phyloP scores from a whole-genome alignment of 92 coral and sea anemone species.

The Metridium senile region DNA sequence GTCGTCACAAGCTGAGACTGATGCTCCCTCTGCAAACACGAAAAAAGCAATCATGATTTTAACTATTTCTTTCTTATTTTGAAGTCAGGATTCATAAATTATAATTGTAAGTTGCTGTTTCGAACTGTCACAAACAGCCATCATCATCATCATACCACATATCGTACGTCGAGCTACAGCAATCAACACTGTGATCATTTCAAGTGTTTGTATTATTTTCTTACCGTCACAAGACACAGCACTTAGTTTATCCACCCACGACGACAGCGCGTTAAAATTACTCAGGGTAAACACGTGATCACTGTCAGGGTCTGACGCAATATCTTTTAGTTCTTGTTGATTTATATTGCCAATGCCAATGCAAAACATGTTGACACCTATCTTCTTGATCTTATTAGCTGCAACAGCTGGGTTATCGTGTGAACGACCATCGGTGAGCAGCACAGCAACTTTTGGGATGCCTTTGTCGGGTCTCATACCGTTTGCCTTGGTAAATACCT shows the following conservation, averaged over 20 bases:
- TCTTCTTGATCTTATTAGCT: slow-evolving; percentile 46
- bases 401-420: slow-evolving; percentile 51
- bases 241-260: slow-evolving; percentile 92
- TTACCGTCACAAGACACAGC: slow-evolving; percentile 96
- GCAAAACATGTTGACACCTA: slow-evolving; percentile 82
- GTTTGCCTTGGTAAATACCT: slow-evolving; percentile 11
- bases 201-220: not conserved
- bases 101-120: too few species aligned
- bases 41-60: too few species aligned
- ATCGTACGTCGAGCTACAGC: too few species aligned
- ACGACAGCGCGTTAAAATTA: slow-evolving; percentile 71
- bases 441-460: slow-evolving; percentile 81
- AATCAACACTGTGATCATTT: not conserved
- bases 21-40: slow-evolving; percentile 84
- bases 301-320: slow-evolving; percentile 86
- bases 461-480: slow-evolving; percentile 92
- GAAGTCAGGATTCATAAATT: too few species aligned
- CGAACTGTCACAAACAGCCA: too few species aligned
- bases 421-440: slow-evolving; percentile 85
- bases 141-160: too few species aligned
- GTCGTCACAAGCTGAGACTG: slow-evolving; percentile 78
- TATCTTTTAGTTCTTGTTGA: slow-evolving; percentile 59
- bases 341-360: slow-evolving; percentile 77
- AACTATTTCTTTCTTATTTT: too few species aligned
- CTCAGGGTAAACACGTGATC: slow-evolving; percentile 74